Evolutionary conservation across 2,797 vertebrate species (phyloP), one percentile per base, ranked within the genome.

Genomic region (Pseudomugil tenellus): DNA sequence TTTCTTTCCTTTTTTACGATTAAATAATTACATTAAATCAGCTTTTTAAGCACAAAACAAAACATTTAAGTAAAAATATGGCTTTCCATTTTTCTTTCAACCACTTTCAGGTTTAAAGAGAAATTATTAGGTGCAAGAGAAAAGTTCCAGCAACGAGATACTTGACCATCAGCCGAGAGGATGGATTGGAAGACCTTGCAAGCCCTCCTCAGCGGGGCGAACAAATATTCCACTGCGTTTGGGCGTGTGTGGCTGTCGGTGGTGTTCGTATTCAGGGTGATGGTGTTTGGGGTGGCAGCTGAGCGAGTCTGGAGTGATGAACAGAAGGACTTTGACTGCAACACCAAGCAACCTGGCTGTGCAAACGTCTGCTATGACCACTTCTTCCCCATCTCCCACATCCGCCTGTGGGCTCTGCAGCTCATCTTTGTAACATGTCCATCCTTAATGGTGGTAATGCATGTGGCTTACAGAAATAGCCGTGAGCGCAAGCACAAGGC

Each of bases 151-250:
- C 28, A 29, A 67, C 34, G 6, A 69, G 14, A 25, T 26, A 34
- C 73, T 51, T 85, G 76, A 89, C 58, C 17, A 3, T 32, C 66
- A 65, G 60, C 64, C 58, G 53, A 67, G 9, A 19, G 75, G 90
- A 99, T 99, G 98, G 98, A 99, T 83, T 99, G 98, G 98, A 99
- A 98, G 87, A 96, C 94, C 0, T 94, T 99, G 49, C 96, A 98
- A 84, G 84, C 72, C 0, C 95, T 99, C 3, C 94, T 99, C 86
- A 99, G 96, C 0, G 97, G 98, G 0, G 96, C 99, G 65, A 99
- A 98, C 89, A 98, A 97, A 61, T 99, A 99, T 83, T 98, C 97
- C 64, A 99, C 98, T 0, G 97, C 97, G 0, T 99, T 99, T 0
- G 91, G 98, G 1, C 95, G 98, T 32, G 92, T 99, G 77, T 99